phyloP scores from a whole-genome alignment of 2,797 vertebrate species.

The Schizopygopsis pylzovi region DNA sequence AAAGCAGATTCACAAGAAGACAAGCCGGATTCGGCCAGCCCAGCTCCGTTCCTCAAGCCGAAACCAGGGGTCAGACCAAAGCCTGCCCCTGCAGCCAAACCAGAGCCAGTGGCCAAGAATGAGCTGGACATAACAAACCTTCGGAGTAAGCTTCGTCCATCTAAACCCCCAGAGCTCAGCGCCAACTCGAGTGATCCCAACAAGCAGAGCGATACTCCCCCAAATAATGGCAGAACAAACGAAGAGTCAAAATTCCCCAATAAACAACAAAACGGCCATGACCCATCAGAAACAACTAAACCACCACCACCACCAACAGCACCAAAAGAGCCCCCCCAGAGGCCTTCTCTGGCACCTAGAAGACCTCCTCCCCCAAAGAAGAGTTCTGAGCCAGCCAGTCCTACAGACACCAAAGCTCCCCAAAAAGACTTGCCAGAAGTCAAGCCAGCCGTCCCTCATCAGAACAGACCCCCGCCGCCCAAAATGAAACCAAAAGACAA shows the following conservation, averaged over 20 bases:
- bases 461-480: constrained; percentile 83
- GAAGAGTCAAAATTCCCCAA: constrained; percentile 75
- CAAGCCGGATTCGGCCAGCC: constrained; percentile 77
- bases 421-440: constrained; percentile 78
- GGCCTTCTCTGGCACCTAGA: constrained; percentile 85
- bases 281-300: constrained; percentile 73
- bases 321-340: constrained; percentile 82
- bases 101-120: constrained; percentile 83
- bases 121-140: constrained; percentile 92
- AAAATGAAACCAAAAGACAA: constrained; percentile 84
- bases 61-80: constrained; percentile 92
- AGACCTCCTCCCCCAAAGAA: constrained; percentile 97
- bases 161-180: constrained; percentile 82
- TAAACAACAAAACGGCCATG: constrained; percentile 80
- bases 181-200: constrained; percentile 72
- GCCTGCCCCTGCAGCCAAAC: constrained; percentile 81
- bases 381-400: constrained; percentile 71
- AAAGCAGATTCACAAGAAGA: constrained; percentile 82
- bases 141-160: constrained; percentile 91
- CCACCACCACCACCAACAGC: constrained; percentile 67
- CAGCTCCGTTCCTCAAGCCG: constrained; percentile 82
- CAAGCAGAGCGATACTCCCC: constrained; percentile 64
- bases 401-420: constrained; percentile 75
- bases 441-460: constrained; percentile 66
- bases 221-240: constrained; percentile 68